Conservation (phyloP, 2,797 vertebrate genomes). For the Manis crassicaudata region DNA sequence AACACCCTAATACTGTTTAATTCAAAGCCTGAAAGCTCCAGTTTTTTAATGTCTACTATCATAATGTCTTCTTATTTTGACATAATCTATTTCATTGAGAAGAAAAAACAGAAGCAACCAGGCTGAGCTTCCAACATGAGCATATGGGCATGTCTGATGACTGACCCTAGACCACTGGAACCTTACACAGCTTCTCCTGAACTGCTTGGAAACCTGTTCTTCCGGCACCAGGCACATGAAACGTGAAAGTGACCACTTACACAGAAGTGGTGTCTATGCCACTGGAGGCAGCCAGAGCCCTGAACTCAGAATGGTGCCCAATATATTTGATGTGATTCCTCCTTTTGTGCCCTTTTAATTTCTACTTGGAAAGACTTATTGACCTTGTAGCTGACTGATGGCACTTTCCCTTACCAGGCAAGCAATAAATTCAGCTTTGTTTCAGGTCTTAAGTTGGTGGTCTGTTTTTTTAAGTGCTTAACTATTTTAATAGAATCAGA, state of each 20-base stretch:
- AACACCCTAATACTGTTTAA: not conserved
- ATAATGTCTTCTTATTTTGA: not conserved
- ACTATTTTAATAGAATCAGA: slow-evolving; percentile 37
- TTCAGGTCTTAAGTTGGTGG: not conserved
- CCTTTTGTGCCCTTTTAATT: not conserved
- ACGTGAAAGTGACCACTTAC: not conserved
- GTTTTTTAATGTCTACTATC: not conserved
- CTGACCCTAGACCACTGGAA: not conserved
- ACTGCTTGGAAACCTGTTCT: not conserved
- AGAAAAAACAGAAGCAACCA: not conserved
- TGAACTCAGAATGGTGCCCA: not conserved
- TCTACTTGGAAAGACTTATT: not conserved
- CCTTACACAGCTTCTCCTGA: not conserved
- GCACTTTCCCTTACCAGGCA: not conserved
- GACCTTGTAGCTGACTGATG: not conserved
- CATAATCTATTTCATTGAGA: not conserved
- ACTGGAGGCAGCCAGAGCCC: not conserved
- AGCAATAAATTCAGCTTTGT: not conserved
- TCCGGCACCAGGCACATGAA: not conserved
- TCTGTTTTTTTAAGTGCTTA: not conserved
- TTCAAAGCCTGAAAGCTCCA: not conserved
- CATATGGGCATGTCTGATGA: not conserved
- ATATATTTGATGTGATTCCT: not conserved
- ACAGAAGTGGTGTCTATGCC: not conserved
- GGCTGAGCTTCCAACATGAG: not conserved